Percentiles rank a stretch among this genome's conserved stretches.
These are phyloP conservation scores for Luffia ferchaultella DNA, from an alignment of 2,888 invertebrate genomes.

Conservation along the genomic window DNA sequence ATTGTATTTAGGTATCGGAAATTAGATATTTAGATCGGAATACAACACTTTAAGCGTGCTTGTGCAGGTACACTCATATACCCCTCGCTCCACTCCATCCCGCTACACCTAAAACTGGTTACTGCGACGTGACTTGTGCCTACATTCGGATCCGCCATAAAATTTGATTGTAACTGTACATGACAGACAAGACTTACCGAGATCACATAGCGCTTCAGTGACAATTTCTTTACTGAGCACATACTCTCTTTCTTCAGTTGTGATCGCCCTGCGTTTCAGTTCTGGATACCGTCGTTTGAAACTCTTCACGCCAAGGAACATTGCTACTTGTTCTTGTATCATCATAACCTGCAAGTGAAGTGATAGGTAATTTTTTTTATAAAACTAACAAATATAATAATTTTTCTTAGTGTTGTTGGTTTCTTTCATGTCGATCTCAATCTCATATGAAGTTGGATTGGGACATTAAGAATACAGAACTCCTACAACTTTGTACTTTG, in stretches of 20 bases:
- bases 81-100: no score
- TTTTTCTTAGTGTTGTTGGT: no score
- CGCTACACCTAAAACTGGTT: no score
- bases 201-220: slow-evolving; percentile 90
- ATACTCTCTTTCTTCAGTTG: slow-evolving; percentile 88
- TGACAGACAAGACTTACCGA: slow-evolving; percentile 66
- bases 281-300: slow-evolving; percentile 97
- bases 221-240: slow-evolving; percentile 84
- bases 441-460: not conserved
- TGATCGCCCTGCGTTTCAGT: slow-evolving; percentile 78
- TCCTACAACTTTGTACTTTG: no score
- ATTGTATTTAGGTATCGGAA: no score
- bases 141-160: no score
- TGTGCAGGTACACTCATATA: no score
- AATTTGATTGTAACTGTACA: not conserved
- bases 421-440: no score
- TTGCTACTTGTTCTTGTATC: slow-evolving; percentile 96
- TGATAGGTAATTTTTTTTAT: no score
- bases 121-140: no score
- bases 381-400: not conserved
- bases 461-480: slow-evolving; percentile 5
- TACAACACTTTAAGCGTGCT: no score
- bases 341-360: slow-evolving; percentile 79
- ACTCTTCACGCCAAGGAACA: slow-evolving; percentile 93
- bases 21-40: no score